Evolutionary conservation across 2,888 invertebrate species (phyloP).

Genomic region (Dorcus parallelipipedus): DNA sequence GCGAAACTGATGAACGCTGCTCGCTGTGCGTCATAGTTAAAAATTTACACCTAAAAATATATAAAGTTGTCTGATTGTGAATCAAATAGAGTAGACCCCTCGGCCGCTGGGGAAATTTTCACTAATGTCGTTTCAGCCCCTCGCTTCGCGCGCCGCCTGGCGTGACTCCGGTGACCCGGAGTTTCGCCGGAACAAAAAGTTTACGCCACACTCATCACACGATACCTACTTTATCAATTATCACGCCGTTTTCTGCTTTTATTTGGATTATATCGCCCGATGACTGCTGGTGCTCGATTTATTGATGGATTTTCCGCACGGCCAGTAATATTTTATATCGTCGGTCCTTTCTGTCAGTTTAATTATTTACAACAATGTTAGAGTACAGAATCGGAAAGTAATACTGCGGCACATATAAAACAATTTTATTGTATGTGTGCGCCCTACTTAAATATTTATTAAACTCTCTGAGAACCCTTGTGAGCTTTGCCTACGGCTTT

Average conservation of each 20-base stretch:
- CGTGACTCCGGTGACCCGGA: conserved; percentile 30
- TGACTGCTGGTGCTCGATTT: not conserved
- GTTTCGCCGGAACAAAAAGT: conserved; percentile 34
- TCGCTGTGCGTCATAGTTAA: not conserved
- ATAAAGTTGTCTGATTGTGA: conserved; percentile 35
- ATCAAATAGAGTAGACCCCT: conserved; percentile 39
- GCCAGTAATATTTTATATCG: not conserved
- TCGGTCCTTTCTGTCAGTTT: not conserved
- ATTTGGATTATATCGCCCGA: conserved; percentile 5
- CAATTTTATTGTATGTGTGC: no score
- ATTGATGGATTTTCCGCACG: not conserved
- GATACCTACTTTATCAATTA: conserved; percentile 41
- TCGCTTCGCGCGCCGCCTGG: conserved; percentile 21
- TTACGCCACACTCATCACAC: conserved; percentile 36
- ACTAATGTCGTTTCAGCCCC: conserved; percentile 41
- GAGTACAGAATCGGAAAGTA: no score
- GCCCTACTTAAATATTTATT: no score
- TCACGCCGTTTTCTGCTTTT: conserved; percentile 24
- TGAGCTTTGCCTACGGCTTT: no score
- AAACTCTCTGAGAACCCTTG: no score
- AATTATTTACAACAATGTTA: conserved; percentile 11
- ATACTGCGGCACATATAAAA: no score
- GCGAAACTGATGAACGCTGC: conserved; percentile 10
- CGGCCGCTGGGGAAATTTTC: conserved; percentile 47
- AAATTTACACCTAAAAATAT: conserved; percentile 16